phyloP scores from a whole-genome alignment of 2,113 vertebrate genomes.

The Ornithorhynchus anatinus region DNA sequence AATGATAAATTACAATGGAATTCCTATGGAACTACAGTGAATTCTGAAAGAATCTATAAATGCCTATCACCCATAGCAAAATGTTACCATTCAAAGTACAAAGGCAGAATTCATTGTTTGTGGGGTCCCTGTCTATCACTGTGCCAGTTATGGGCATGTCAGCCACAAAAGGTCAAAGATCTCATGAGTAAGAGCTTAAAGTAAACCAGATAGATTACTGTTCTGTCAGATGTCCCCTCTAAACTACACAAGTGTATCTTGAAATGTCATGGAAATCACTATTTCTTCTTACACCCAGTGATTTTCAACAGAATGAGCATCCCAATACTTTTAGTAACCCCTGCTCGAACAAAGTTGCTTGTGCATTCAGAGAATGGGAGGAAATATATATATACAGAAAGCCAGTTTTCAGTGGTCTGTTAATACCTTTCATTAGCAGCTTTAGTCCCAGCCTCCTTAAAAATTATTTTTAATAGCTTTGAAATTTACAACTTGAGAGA shows the following conservation, averaged over 20 bases:
- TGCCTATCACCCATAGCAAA: neutral
- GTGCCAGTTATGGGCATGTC: neutral
- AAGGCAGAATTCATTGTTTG: neutral
- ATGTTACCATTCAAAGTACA: neutral
- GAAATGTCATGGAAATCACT: neutral
- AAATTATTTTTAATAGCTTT: neutral
- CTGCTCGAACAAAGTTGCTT: neutral
- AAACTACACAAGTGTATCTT: neutral
- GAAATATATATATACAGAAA: too few relatives aligned
- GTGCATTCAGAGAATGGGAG: too few relatives aligned
- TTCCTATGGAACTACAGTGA: neutral
- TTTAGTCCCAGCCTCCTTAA: neutral
- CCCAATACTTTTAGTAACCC: neutral
- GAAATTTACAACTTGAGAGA: too few relatives aligned
- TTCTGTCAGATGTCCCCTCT: neutral
- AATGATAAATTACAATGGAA: neutral
- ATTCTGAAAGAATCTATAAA: neutral
- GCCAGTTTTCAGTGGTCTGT: neutral
- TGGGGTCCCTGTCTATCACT: neutral
- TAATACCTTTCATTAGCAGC: too few relatives aligned
- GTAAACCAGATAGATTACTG: neutral
- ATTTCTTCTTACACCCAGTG: neutral
- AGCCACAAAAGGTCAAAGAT: conserved; percentile 40
- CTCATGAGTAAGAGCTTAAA: neutral
- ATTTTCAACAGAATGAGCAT: neutral